Evolutionary conservation across 2,797 vertebrate species (phyloP).

Genomic region (Sandelia bainsii): DNA sequence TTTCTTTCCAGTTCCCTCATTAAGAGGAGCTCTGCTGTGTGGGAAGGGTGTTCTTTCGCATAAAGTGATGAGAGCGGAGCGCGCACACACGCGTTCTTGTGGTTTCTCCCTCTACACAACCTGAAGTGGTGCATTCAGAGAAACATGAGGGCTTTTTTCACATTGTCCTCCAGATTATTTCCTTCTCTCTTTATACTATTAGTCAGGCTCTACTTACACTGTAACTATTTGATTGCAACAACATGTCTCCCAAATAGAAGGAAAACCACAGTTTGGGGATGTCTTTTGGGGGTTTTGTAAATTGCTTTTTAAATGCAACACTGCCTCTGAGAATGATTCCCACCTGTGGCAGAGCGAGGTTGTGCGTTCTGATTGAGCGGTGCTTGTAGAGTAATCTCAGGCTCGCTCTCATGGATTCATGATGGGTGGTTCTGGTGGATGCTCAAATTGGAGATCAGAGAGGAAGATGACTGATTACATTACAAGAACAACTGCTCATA

Average conservation of each 20-base stretch:
- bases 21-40: conserved; percentile 37
- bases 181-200: conserved; percentile 79
- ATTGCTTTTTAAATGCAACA: conserved; percentile 77
- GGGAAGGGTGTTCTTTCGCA: conserved; percentile 38
- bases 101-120: conserved; percentile 55
- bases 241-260: conserved; percentile 69
- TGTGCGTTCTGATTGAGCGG: conserved; percentile 53
- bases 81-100: conserved; percentile 57
- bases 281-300: conserved; percentile 61
- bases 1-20: conserved; percentile 40
- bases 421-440: conserved; percentile 30
- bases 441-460: conserved; percentile 23
- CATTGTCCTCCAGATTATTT: conserved; percentile 71
- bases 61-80: conserved; percentile 46
- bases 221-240: conserved; percentile 83
- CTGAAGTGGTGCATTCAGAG: conserved; percentile 57
- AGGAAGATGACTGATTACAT: conserved; percentile 47
- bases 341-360: conserved; percentile 76
- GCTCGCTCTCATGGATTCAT: conserved; percentile 44
- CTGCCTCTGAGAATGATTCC: conserved; percentile 81
- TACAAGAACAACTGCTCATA: conserved; percentile 36
- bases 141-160: conserved; percentile 54
- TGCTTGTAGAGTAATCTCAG: conserved; percentile 15
- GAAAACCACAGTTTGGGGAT: conserved; percentile 61
- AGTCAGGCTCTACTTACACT: conserved; percentile 77